Percentiles rank a stretch among this genome's conserved stretches.
Evolutionary conservation across 2,797 vertebrate genomes (phyloP).

Genomic region (Anolis apletophallus): DNA sequence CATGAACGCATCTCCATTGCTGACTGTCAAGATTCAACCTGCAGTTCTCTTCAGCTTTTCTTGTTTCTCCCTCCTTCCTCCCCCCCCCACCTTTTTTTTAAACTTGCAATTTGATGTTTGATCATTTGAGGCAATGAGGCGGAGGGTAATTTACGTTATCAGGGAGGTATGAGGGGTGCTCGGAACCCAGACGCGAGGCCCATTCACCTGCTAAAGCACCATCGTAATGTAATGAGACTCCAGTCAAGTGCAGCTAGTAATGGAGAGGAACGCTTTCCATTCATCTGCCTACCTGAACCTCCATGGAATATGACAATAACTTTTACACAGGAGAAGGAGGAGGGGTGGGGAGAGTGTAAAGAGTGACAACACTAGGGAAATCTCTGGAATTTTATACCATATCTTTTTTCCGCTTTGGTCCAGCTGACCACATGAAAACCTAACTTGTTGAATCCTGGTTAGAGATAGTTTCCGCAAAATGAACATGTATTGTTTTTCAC

Average conservation of each 20-base stretch:
- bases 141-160: conserved; percentile 94
- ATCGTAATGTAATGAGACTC: conserved; percentile 95
- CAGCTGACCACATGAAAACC: not conserved
- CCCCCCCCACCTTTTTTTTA: conserved; percentile 68
- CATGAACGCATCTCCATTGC: conserved; percentile 85
- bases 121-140: conserved; percentile 98
- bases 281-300: conserved; percentile 96
- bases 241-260: conserved; percentile 94
- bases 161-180: conserved; percentile 95
- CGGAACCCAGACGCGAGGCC: conserved; percentile 93
- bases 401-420: not conserved
- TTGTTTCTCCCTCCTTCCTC: conserved; percentile 54
- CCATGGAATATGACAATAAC: conserved; percentile 91
- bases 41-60: conserved; percentile 83
- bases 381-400: not conserved
- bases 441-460: conserved; percentile 7
- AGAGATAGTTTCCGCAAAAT: not conserved
- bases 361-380: conserved; percentile 52
- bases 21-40: conserved; percentile 90
- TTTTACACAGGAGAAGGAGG: conserved; percentile 68
- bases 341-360: conserved; percentile 6
- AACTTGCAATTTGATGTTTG: conserved; percentile 96
- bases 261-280: conserved; percentile 95
- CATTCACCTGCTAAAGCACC: conserved; percentile 96
- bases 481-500: not conserved